These are phyloP conservation scores for Trachymyrmex septentrionalis DNA, from an alignment of 1,140 invertebrate species.

Conservation along the genomic window DNA sequence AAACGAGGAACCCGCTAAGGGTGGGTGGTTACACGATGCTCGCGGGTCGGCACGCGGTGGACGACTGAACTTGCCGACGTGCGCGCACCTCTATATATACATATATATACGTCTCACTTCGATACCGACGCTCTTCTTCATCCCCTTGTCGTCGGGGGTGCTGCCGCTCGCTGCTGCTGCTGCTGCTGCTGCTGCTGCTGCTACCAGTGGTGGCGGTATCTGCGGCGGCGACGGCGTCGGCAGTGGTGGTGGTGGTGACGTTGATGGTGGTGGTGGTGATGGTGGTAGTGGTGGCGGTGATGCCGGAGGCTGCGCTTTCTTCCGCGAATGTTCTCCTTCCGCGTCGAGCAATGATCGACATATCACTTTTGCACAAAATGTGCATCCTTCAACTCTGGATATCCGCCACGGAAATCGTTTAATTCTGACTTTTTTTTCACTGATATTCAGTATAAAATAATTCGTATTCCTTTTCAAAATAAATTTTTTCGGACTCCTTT, in stretches of 20 bases:
- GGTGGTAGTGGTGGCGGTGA: conserved; percentile 22
- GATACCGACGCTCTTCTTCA: conserved; percentile 79
- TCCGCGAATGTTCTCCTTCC: conserved; percentile 71
- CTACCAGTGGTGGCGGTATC: no score
- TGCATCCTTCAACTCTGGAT: neutral
- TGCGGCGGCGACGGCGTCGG: neutral
- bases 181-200: no score
- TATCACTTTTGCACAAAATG: conserved; percentile 18
- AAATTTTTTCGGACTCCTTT: neutral
- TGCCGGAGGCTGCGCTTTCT: conserved; percentile 76
- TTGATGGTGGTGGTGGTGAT: neutral
- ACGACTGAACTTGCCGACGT: conserved; percentile 80
- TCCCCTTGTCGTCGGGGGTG: conserved; percentile 78
- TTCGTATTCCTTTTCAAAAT: neutral
- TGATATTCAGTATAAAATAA: neutral
- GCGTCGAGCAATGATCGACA: conserved; percentile 25
- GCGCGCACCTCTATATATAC: conserved; percentile 80
- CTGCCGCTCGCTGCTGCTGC: conserved; percentile 45
- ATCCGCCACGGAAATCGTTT: neutral
- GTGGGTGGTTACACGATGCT: conserved; percentile 75
- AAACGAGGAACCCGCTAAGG: conserved; percentile 22
- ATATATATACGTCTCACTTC: conserved; percentile 78
- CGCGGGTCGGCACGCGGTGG: conserved; percentile 79
- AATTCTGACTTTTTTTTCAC: neutral
- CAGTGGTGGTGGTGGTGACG: neutral